Evolutionary conservation across 2,888 invertebrate genomes (phyloP).

Genomic region (Onthophagus sagittarius): DNA sequence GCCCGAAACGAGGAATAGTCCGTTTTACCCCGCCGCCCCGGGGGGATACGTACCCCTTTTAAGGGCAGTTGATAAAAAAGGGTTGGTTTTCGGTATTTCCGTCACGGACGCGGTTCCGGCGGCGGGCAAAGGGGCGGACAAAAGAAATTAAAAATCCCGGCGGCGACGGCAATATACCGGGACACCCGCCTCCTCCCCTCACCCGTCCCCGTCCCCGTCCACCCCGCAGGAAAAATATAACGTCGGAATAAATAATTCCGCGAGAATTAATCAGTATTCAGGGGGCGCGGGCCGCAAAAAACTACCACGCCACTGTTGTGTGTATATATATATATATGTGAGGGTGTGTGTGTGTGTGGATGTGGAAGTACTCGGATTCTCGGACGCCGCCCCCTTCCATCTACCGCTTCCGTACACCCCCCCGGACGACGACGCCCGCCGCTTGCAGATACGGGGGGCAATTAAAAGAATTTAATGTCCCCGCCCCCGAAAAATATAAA

Average conservation of each 20-base stretch:
- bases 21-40: neutral
- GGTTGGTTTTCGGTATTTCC: neutral
- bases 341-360: neutral
- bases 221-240: slow-evolving; percentile 8
- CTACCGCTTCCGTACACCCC: neutral
- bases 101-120: neutral
- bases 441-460: slow-evolving; percentile 7
- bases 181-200: no score
- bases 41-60: neutral
- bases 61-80: neutral
- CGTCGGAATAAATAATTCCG: slow-evolving; percentile 12
- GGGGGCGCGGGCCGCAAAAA: slow-evolving; percentile 3
- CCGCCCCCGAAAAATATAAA: slow-evolving; percentile 10
- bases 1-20: neutral
- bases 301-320: neutral
- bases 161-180: slow-evolving; percentile 1
- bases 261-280: slow-evolving; percentile 11
- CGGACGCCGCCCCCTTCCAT: neutral
- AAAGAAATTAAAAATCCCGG: neutral
- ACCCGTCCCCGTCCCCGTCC: neutral
- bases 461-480: slow-evolving; percentile 13
- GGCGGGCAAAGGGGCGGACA: slow-evolving; percentile 1
- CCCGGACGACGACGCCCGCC: slow-evolving; percentile 1
- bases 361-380: neutral
- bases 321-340: neutral